A percentile compares a stretch with the other conserved stretches of the same genome.
phyloP scores from a whole-genome alignment of 2,888 invertebrate species.

The Plebejus anna region DNA sequence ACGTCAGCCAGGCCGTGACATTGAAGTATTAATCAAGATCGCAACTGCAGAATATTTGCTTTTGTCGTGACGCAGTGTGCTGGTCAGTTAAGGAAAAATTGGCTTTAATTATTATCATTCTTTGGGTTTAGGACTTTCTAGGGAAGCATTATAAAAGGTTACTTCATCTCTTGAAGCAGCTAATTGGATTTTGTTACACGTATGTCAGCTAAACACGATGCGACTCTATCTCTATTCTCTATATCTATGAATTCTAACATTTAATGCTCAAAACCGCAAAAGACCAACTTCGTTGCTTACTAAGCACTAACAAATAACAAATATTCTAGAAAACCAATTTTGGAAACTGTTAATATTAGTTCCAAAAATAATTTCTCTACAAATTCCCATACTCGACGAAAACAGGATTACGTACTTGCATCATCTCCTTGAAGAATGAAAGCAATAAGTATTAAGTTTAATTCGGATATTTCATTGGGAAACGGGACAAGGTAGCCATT shows the following conservation, averaged over 20 bases:
- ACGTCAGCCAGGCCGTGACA: constrained; percentile 3
- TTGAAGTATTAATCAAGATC: constrained; percentile 3
- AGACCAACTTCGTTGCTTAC: neutral
- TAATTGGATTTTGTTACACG: too few relatives aligned
- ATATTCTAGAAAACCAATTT: neutral
- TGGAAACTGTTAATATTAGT: neutral
- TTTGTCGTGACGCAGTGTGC: neutral
- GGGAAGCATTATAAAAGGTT: too few relatives aligned
- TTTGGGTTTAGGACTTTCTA: too few relatives aligned
- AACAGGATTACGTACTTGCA: constrained; percentile 12
- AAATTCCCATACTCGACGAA: neutral
- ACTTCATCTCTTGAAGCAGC: too few relatives aligned
- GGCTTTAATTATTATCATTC: too few relatives aligned
- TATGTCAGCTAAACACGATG: neutral
- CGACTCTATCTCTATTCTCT: neutral
- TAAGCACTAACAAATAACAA: neutral
- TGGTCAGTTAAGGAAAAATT: neutral
- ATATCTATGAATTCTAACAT: neutral
- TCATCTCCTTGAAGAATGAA: constrained; percentile 7
- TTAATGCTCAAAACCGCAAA: neutral
- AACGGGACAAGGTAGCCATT: constrained; percentile 11
- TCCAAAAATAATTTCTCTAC: neutral
- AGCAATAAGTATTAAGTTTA: neutral
- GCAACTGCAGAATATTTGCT: neutral
- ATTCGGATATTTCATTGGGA: neutral